Evolutionary conservation across 2,797 vertebrate genomes (phyloP).

Genomic region (Rhadinocentrus ornatus): DNA sequence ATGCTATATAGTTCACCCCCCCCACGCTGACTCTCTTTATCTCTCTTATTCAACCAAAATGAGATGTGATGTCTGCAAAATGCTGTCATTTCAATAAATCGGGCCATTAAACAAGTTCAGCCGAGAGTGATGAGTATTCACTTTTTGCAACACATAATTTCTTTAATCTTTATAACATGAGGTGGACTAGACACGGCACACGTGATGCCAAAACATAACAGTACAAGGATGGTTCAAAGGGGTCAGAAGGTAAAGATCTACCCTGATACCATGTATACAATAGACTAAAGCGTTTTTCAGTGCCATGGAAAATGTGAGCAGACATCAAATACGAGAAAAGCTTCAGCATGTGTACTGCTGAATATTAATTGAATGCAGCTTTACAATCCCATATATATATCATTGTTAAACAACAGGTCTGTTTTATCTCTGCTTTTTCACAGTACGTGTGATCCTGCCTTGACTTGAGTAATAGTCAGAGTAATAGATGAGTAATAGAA

Average conservation of each 20-base stretch:
- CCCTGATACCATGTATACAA: not conserved
- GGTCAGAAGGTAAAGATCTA: conserved; percentile 3
- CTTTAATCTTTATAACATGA: not conserved
- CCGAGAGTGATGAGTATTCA: not conserved
- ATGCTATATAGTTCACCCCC: conserved; percentile 20
- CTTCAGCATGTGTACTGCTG: not conserved
- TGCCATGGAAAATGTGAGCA: conserved; percentile 20
- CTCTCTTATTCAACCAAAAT: conserved; percentile 19
- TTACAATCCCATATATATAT: not conserved
- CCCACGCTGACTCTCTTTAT: conserved; percentile 18
- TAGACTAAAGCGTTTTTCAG: not conserved
- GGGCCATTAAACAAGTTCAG: not conserved
- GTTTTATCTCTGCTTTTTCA: conserved; percentile 22
- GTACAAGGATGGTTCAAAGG: not conserved
- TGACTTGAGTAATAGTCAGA: no score
- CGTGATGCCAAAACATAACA: not conserved
- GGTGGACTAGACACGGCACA: not conserved
- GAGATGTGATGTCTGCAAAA: conserved; percentile 22
- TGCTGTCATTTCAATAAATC: not conserved
- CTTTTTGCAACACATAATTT: not conserved
- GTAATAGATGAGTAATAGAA: not conserved
- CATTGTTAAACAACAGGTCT: not conserved
- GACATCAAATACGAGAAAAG: conserved; percentile 38
- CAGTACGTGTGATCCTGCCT: not conserved
- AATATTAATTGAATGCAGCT: not conserved